phyloP scores from a whole-genome alignment of 2,797 vertebrate genomes.

The Lindbergichthys nudifrons region DNA sequence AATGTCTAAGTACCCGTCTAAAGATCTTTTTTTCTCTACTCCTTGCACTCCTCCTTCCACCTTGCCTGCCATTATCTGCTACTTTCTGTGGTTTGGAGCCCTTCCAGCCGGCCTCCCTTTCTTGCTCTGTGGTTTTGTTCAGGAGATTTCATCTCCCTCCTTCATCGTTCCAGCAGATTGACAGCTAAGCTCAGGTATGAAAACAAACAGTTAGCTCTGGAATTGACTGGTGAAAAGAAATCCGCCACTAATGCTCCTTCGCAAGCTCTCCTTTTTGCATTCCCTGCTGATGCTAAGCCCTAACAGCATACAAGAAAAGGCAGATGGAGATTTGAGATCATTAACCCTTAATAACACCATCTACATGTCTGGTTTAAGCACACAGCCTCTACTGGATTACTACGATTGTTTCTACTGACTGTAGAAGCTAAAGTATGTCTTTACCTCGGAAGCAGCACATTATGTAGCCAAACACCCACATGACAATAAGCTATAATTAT shows the following conservation, averaged over 20 bases:
- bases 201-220: conserved; percentile 89
- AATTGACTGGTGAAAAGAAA: conserved; percentile 85
- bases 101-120: conserved; percentile 87
- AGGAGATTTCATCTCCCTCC: conserved; percentile 87
- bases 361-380: conserved; percentile 61
- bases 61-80: conserved; percentile 76
- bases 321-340: conserved; percentile 73
- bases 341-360: conserved; percentile 70
- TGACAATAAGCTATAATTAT: conserved; percentile 65
- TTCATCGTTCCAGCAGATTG: conserved; percentile 87
- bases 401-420: conserved; percentile 30
- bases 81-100: conserved; percentile 90
- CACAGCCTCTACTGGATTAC: conserved; percentile 48
- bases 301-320: conserved; percentile 55
- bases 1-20: conserved; percentile 49
- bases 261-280: conserved; percentile 56
- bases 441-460: conserved; percentile 28
- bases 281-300: conserved; percentile 66
- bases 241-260: conserved; percentile 76
- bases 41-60: conserved; percentile 61
- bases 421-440: conserved; percentile 24
- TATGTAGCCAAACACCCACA: conserved; percentile 42
- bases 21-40: conserved; percentile 63
- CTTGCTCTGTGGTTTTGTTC: conserved; percentile 90
- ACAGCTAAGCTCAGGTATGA: conserved; percentile 92